Evolutionary conservation across 2,888 invertebrate species (phyloP).

Genomic region (Drosophila setosimentum): DNA sequence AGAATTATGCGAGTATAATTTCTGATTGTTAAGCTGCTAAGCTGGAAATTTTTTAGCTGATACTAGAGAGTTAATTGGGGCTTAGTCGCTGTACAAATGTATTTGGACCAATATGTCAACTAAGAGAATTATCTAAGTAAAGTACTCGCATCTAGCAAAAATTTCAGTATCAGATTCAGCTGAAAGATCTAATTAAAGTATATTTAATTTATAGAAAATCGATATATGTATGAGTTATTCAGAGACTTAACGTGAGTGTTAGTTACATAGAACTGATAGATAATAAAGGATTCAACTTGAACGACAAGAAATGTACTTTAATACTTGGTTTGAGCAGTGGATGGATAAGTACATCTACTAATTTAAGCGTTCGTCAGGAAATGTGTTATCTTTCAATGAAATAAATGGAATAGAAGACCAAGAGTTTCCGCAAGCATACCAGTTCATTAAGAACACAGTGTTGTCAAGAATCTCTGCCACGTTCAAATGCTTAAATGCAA

Average conservation of each 20-base stretch:
- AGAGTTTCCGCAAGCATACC: not conserved
- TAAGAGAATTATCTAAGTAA: not conserved
- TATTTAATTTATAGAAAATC: not conserved
- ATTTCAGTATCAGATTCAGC: not conserved
- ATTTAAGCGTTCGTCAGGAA: not conserved
- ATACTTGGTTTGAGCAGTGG: not conserved
- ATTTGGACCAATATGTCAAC: not conserved
- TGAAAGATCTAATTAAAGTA: not conserved
- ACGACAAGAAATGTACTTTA: not conserved
- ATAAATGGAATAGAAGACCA: not conserved
- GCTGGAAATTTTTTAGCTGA: not conserved
- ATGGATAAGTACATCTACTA: not conserved
- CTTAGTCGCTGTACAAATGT: not conserved
- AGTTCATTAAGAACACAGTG: not conserved
- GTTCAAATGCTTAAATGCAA: conserved; percentile 6
- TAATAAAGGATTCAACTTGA: not conserved
- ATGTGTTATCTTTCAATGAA: not conserved
- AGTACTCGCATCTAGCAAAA: not conserved
- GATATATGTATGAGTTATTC: not conserved
- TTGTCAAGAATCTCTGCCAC: not conserved
- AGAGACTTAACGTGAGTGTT: not conserved
- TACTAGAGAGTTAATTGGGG: not conserved
- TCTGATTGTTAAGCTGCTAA: not conserved
- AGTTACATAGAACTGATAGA: not conserved
- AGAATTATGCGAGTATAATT: not conserved